Evolutionary conservation across 2,113 vertebrate genomes (phyloP), one percentile per base, ranked within the genome.

Genomic region (Herpetotheres cachinnans): DNA sequence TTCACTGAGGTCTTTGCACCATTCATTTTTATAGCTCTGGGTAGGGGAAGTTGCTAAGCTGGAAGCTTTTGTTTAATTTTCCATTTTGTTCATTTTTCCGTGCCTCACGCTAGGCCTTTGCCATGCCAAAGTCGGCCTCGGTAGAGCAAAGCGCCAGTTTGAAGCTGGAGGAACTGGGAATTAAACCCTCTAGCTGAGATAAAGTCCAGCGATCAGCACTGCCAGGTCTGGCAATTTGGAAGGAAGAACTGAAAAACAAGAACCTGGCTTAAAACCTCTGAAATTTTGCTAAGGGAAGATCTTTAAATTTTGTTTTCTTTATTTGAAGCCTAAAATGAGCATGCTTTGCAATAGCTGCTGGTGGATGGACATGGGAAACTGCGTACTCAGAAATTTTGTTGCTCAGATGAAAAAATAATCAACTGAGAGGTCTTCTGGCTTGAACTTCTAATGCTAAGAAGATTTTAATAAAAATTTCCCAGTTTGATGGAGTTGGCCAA

Each of bases 51-150:
- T 76, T 46, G 76, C 61, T 76, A 32, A 65, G 17, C 44, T 85
- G 91, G 70, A 79, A 86, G 65, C 56, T 89, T 93, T 71, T 86
- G n/a, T 90, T 95, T 83, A 29, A 47, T 84, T 95, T 95, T 86
- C 90, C 92, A 42, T 81, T 78, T 93, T 27, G 34, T 67, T 89
- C 6, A 36, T 72, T 84, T 94, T 93, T 74, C 85, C 50, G 3
- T 73, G n/a, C 36, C 50, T 86, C 19, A 2, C 55, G 54, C 16
- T 54, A 69, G 54, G 34, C 40, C 13, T 88, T 91, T 72, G 47
- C 70, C 7, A 7, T 46, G 34, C 69, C 56, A 38, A 7, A 56
- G 6, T 50, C 83, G 20, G 20, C 55, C 17, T 80, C 30, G 11
- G 58, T 36, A 88, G 94, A 70, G 32, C 29, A 78, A 95, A 71